phyloP scores from a whole-genome alignment of 2,797 vertebrate species.

The Vireo griseus region DNA sequence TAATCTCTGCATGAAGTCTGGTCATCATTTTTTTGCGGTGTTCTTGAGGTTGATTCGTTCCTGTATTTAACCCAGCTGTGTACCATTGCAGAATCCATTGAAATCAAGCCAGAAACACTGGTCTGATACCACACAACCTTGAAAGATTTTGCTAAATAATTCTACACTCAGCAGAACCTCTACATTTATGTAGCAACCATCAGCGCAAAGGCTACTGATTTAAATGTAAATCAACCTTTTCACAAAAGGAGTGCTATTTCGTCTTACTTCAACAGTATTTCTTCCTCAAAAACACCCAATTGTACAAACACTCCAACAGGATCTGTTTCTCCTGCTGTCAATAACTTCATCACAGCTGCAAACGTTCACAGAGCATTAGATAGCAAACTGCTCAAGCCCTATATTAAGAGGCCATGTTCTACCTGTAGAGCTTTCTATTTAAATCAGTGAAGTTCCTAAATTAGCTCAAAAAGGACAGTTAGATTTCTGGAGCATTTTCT shows the following conservation, averaged over 20 bases:
- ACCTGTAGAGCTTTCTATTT: not conserved
- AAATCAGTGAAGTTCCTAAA: not conserved
- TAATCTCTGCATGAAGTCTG: not conserved
- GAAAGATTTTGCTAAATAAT: slow-evolving; percentile 42
- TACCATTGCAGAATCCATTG: not conserved
- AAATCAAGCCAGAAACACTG: slow-evolving; percentile 3
- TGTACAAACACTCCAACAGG: not conserved
- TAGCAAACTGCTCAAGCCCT: not conserved
- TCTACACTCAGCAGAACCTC: not conserved
- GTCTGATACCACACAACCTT: not conserved
- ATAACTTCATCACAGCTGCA: not conserved
- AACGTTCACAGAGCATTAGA: not conserved
- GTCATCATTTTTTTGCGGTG: not conserved
- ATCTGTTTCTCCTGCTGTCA: not conserved
- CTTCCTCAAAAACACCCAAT: not conserved
- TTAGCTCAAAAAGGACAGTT: not conserved
- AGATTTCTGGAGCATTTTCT: not conserved
- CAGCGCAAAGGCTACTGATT: not conserved
- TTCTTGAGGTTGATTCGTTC: not conserved
- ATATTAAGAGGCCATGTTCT: not conserved
- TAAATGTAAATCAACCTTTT: slow-evolving; percentile 36
- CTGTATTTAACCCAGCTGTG: not conserved
- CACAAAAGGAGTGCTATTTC: not conserved
- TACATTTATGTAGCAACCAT: not conserved
- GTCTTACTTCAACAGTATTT: not conserved